Evolutionary conservation across 1,140 invertebrate genomes (phyloP), one percentile per base, ranked within the genome.

Genomic region (Drosophila pallidifrons): DNA sequence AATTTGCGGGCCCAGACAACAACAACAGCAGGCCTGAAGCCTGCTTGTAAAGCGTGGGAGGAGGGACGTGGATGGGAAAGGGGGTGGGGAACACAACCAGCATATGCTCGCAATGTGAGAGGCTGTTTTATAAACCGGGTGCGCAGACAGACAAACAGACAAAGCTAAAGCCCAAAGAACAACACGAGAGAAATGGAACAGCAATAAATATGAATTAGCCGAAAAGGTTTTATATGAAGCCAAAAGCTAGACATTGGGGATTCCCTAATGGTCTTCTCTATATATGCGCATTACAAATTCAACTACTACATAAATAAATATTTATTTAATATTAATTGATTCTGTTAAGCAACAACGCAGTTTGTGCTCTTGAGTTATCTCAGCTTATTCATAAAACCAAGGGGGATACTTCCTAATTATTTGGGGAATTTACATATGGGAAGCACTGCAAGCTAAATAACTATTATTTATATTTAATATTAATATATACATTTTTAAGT

Each of bases 201-300:
- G 77, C 68, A 77, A 79, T 73, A 81, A 73, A 83, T 67, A 70
- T 67, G 69, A 81, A 77, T 85, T 77, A 77, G 77, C 68, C 73
- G 60, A 75, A 67, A 75, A 70, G 25, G 54, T 60, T 59, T 60
- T 55, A 30, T 55, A 30, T 68, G 5, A 11, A 35, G 25, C 51
- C 28, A 61, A 20, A 30, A 52, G 46, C 64, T 59, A 73, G 71
- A 74, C 65, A 55, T 51, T 67, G 77, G 77, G 77, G 45, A 69
- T 77, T 83, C 73, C 77, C 81, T 52, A 68, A 63, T 69, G 55
- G 64, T 25, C 51, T 82, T 68, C 71, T 20, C 59, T 64, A 59
- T 20, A 64, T 64, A 59, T 73, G 43, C 63, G 32, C 58, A 63
- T 59, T 65, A 46, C 41, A 65, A 30, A 65, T 55, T 65, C n/a